Conservation (phyloP, 2,797 vertebrate genomes). For the Labroides dimidiatus region DNA sequence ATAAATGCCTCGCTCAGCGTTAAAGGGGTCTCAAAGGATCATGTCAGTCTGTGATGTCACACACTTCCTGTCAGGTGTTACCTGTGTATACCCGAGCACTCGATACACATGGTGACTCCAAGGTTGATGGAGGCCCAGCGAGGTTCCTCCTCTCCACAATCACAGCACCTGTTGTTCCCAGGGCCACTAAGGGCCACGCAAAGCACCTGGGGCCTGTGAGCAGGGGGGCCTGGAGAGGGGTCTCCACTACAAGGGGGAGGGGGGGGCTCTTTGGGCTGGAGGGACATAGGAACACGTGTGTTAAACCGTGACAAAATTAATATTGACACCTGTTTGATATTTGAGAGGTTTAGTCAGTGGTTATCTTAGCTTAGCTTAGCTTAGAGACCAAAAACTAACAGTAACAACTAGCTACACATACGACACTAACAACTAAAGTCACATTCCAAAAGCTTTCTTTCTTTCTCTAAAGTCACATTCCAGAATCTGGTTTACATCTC, state of each 20-base stretch:
- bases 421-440: no score
- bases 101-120: constrained; percentile 84
- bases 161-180: constrained; percentile 82
- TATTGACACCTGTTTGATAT: no score
- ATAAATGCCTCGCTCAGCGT: no score
- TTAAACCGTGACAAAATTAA: no score
- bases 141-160: constrained; percentile 81
- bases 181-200: constrained; percentile 66
- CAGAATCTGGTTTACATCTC: no score
- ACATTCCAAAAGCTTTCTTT: no score
- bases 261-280: constrained; percentile 62
- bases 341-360: no score
- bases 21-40: background rate
- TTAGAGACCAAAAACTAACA: no score
- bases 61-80: constrained; percentile 2
- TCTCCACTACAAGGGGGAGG: constrained; percentile 8
- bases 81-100: constrained; percentile 85
- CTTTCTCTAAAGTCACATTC: no score
- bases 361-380: no score
- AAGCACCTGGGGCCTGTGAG: constrained; percentile 48
- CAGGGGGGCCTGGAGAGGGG: constrained; percentile 6
- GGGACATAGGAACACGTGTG: background rate
- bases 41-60: background rate
- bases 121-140: constrained; percentile 86
- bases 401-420: no score